Base-by-base conservation (phyloP, 2,797 vertebrate species). In the Rhynchonycteris naso region DNA sequence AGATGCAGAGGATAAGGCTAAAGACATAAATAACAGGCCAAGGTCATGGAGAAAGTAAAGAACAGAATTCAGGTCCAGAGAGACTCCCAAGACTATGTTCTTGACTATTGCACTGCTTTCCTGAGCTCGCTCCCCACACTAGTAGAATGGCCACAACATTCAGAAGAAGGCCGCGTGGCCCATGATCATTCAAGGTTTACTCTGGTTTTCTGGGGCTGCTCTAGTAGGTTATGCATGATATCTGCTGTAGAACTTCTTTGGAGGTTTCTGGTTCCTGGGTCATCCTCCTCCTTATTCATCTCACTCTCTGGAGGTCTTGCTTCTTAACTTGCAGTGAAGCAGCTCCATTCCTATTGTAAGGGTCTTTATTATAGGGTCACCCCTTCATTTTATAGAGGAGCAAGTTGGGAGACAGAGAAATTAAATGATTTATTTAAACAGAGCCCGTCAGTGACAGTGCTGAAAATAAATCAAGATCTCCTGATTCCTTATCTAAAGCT, bases 311-410 rank as follows among this genome's bases (percentile, higher is more conserved):
- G 56, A 72, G 71, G 13, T 68, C 95, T 88, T 75, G 56, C 16
- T 74, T 86, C 71, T 94, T 78, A 63, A 87, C 16, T 30, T 79
- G 52, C 2, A 91, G 38, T 6, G 33, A 14, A 28, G 11, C 16
- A 16, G 35, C 56, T 88, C 30, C 47, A 26, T 52, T 79, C 16
- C 50, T 75, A 8, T 13, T 30, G 7, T 38, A 38, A 95, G 33
- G 33, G 63, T 33, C 84, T 82, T 95, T 93, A 43, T 65, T 69
- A 7, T 21, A 84, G 16, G 5, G 11, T 30, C 52, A 43, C 33
- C 35, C 82, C 50, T 33, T 83, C 58, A n/a, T 88, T 96, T 94
- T 93, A 88, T 69, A 68, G 78, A 88, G 7, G n/a, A 91, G 71
- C 14, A 78, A 58, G 26, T 7, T 43, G 21, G 71, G 66, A 26